phyloP scores from a whole-genome alignment of 2,797 vertebrate genomes.

The Sebastes trivittatus region DNA sequence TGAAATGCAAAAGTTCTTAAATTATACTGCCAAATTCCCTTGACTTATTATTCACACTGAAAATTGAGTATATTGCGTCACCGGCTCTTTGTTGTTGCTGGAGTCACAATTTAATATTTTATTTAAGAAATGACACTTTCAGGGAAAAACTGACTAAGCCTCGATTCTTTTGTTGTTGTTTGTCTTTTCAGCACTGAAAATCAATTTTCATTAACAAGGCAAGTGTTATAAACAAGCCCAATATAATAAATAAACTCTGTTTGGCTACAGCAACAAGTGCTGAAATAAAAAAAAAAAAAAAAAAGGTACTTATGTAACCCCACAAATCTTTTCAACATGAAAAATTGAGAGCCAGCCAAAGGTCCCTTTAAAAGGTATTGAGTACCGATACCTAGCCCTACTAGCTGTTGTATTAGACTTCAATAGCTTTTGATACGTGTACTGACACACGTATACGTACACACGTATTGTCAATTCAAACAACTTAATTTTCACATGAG shows the following conservation, averaged over 20 bases:
- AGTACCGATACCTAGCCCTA: background rate
- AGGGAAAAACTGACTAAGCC: background rate
- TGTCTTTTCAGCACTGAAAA: background rate
- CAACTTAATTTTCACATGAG: background rate
- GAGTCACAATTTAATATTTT: background rate
- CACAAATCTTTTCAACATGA: background rate
- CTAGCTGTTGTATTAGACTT: background rate
- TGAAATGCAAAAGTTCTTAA: background rate
- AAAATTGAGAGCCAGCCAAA: background rate
- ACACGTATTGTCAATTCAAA: background rate
- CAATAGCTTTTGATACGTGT: background rate
- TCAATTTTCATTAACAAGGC: conserved; percentile 2
- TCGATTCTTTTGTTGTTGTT: background rate
- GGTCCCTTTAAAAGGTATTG: background rate
- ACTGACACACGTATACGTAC: background rate
- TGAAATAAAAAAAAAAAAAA: background rate
- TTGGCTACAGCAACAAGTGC: background rate
- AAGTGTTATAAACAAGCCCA: background rate
- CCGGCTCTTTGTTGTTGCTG: background rate
- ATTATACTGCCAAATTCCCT: background rate
- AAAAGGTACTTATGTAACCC: background rate
- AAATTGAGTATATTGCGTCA: background rate
- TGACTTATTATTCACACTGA: background rate
- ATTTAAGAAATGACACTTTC: background rate
- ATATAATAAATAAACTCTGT: background rate